Percentiles rank a stretch among this genome's conserved stretches.
Evolutionary conservation across 2,797 vertebrate genomes (phyloP).

Genomic region (Bovichtus diacanthus): DNA sequence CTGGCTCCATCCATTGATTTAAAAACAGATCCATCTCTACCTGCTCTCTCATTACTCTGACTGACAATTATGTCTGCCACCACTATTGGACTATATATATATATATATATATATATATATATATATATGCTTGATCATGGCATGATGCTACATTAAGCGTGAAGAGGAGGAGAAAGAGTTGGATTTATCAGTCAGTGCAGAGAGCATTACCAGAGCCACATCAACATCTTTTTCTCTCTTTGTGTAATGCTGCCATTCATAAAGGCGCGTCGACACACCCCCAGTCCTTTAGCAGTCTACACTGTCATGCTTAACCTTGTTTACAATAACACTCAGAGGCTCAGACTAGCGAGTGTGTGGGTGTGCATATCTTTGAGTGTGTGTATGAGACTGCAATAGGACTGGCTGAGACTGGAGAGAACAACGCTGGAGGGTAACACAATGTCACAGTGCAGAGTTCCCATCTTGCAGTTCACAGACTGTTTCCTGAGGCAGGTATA

Average conservation of each 20-base stretch:
- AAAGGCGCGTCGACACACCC: background rate
- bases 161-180: background rate
- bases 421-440: constrained; percentile 36
- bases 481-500: constrained; percentile 27
- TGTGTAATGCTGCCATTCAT: constrained; percentile 22
- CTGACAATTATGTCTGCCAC: constrained; percentile 3
- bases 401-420: constrained; percentile 30
- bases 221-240: constrained; percentile 14
- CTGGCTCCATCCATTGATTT: constrained; percentile 43
- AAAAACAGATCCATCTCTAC: constrained; percentile 28
- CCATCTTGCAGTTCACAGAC: constrained; percentile 28
- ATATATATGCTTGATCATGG: background rate
- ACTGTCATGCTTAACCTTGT: constrained; percentile 19
- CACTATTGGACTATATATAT: background rate
- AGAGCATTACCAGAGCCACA: constrained; percentile 2
- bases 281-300: constrained; percentile 34
- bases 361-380: background rate
- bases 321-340: background rate
- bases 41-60: constrained; percentile 26
- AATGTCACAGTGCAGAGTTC: constrained; percentile 50
- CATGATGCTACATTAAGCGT: background rate
- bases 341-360: background rate
- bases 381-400: constrained; percentile 9
- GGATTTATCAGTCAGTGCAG: background rate
- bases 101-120: background rate